Conservation (phyloP, 2,888 invertebrate genomes). For the Miltochrista miniata region DNA sequence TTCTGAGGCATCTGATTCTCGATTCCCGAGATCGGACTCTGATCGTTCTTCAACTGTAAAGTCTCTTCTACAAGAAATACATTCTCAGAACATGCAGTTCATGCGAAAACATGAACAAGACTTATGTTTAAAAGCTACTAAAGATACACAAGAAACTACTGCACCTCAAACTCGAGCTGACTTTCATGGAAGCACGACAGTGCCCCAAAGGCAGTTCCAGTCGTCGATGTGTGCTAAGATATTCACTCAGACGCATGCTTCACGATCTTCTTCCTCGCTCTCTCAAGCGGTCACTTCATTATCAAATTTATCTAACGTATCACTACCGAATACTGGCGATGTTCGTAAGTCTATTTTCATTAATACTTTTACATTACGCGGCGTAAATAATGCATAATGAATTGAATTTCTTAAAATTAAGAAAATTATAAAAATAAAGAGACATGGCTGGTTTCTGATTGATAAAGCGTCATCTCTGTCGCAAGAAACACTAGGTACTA, state of each 20-base stretch:
- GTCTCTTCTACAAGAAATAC: conserved; percentile 15
- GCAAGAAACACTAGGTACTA: too few relatives aligned
- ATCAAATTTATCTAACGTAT: neutral
- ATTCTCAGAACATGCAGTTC: conserved; percentile 14
- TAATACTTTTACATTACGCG: neutral
- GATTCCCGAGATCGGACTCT: neutral
- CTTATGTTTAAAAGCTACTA: neutral
- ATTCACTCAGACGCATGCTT: conserved; percentile 6
- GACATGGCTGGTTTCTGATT: too few relatives aligned
- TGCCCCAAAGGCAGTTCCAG: conserved; percentile 14
- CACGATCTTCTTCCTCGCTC: neutral
- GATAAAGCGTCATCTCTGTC: too few relatives aligned
- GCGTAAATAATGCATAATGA: too few relatives aligned
- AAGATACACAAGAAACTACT: conserved; percentile 5
- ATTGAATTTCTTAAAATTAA: too few relatives aligned
- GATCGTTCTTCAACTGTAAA: conserved; percentile 7
- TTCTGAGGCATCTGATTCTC: neutral
- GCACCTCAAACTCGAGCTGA: conserved; percentile 34
- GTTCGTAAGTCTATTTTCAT: conserved; percentile 41
- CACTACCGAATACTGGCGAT: neutral
- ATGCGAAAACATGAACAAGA: conserved; percentile 8
- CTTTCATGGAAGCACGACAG: conserved; percentile 11
- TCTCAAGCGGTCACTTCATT: neutral
- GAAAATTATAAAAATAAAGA: too few relatives aligned
- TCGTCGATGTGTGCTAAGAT: conserved; percentile 41